phyloP scores from a whole-genome alignment of 2,113 vertebrate species.

The Echinops telfairi region DNA sequence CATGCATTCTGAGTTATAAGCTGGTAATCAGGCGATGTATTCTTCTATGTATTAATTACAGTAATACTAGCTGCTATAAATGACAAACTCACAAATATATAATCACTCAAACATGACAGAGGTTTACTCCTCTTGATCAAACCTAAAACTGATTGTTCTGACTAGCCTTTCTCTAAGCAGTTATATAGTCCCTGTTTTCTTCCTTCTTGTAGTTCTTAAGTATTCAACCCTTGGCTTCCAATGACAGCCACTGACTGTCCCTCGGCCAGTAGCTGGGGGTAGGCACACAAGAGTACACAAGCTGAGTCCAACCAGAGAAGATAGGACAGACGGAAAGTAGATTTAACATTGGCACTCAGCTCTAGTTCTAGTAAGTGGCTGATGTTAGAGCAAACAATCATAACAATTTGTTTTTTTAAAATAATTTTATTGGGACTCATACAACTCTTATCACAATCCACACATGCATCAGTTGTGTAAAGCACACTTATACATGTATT shows the following conservation, averaged over 20 bases:
- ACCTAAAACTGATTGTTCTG: not conserved
- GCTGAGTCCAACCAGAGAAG: not conserved
- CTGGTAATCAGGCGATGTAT: not conserved
- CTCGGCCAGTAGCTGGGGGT: not conserved
- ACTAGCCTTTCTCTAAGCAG: not conserved
- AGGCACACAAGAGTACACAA: not conserved
- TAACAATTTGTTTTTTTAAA: no score
- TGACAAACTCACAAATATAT: slow-evolving; percentile 1
- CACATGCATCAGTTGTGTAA: no score
- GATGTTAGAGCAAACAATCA: not conserved
- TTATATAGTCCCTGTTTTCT: not conserved
- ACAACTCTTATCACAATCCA: no score
- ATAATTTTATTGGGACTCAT: no score
- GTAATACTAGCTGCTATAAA: not conserved
- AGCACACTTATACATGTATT: no score
- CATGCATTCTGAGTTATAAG: not conserved
- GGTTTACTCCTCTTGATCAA: not conserved
- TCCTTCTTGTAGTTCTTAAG: not conserved
- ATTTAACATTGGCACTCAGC: not conserved
- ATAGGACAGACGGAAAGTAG: not conserved
- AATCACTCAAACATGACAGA: not conserved
- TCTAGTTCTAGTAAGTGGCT: not conserved
- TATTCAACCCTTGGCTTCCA: not conserved
- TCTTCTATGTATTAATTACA: not conserved
- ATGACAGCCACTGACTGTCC: not conserved